Evolutionary conservation across 2,797 vertebrate species (phyloP).

Genomic region (Allobates femoralis): DNA sequence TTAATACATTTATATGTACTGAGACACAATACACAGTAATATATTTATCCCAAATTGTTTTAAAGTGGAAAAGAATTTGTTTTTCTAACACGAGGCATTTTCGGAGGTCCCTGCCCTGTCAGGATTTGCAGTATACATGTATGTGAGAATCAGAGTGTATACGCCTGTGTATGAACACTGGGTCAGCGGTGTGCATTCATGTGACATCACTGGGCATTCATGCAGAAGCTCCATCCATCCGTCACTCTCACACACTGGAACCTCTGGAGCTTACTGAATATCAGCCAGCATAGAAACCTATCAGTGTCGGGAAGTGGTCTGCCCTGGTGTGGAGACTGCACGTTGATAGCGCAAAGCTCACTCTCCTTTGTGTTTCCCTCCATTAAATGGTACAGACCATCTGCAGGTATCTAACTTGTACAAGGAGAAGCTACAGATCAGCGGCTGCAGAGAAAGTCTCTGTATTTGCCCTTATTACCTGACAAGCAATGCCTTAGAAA

Average conservation of each 20-base stretch:
- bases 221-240: conserved; percentile 57
- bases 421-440: background rate
- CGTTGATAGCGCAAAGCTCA: background rate
- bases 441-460: background rate
- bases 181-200: conserved; percentile 56
- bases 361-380: background rate
- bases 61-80: background rate
- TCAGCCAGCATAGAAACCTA: conserved; percentile 30
- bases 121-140: background rate
- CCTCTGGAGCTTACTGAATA: conserved; percentile 34
- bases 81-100: background rate
- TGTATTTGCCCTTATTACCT: background rate
- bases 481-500: background rate
- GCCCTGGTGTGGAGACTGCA: background rate
- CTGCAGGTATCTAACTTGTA: background rate
- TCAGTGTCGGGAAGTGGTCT: conserved; percentile 10
- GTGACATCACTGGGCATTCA: conserved; percentile 51
- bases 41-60: background rate
- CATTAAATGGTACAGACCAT: background rate
- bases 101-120: background rate
- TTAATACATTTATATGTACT: too few species aligned
- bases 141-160: background rate
- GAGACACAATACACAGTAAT: too few species aligned
- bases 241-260: conserved; percentile 44
- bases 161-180: conserved; percentile 35